Base-by-base conservation (phyloP, 1,140 invertebrate genomes). In the Drosophila equinoxialis region DNA sequence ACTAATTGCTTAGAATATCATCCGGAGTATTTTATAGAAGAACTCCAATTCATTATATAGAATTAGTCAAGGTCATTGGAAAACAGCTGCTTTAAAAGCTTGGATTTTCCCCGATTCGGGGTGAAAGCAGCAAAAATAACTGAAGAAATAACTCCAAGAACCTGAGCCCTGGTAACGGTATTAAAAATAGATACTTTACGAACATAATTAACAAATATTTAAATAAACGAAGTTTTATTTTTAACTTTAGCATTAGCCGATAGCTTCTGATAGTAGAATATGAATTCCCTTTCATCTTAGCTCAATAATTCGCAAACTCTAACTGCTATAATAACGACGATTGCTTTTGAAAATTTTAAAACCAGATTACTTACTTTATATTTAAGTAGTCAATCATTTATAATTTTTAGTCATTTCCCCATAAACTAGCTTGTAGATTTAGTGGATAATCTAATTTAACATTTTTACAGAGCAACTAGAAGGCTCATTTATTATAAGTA, bases 21-120 rank as follows among this genome's bases (percentile, higher is more conserved):
- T 6, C 17, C 7, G 20, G 33, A 62, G n/a, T 23, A 51, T 75
- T 75, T 75, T 75, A 75, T 75, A 75, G 58, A 39, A 10, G 33
- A 48, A 48, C 17, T 48, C 14, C n/a, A 45, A 45, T 17, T 17
- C 17, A 45, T 6, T 3, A 14, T 17, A 45, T 45, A 14, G 6
- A 42, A 45, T 17, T 48, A 20, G 14, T 2, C 45, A 48, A 48
- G 45, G 45, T 48, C 45, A 48, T 48, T 48, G 6, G 0, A 17
- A 20, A 48, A 48, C 45, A 48, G 45, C 6, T 48, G 45, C 7
- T 7, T 6, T 11, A 17, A 48, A 48, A 48, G 45, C 45, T 48
- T 20, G 45, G 45, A 6, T 48, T 48, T 48, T 48, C 45, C 45
- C 17, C 7, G 2, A 2, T 48, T 20, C 14, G 6, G 6, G 45